Percentiles rank a stretch among this genome's conserved stretches.
Conservation (phyloP, 2,113 vertebrate species). For the Pimephales promelas region DNA sequence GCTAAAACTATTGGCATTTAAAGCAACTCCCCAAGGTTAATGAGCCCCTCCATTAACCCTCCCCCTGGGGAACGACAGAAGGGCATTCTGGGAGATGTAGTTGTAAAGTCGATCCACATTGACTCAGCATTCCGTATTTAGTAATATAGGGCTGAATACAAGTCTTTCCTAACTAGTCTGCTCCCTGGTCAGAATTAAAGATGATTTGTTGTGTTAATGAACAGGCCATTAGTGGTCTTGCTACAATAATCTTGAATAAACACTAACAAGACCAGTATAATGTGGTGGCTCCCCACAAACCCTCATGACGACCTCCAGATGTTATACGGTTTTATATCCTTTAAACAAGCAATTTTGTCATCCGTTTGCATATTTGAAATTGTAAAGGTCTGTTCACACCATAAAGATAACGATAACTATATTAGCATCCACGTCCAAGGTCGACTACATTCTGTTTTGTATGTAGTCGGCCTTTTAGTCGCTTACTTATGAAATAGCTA, state of each 20-base stretch:
- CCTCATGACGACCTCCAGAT: conserved; percentile 1
- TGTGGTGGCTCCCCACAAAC: neutral
- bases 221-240: neutral
- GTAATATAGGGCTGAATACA: neutral
- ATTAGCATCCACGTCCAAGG: no score
- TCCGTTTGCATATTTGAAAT: neutral
- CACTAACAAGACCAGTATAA: conserved; percentile 9
- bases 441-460: no score
- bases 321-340: neutral
- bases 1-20: conserved; percentile 85
- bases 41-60: conserved; percentile 70
- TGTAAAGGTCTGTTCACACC: neutral
- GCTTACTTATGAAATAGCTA: no score
- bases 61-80: conserved; percentile 18
- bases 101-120: conserved; percentile 35
- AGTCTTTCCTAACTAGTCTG: conserved; percentile 13
- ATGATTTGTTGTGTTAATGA: conserved; percentile 26
- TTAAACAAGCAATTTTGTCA: conserved; percentile 1
- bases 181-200: conserved; percentile 18
- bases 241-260: neutral
- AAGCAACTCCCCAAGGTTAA: conserved; percentile 87
- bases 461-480: no score
- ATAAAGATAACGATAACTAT: neutral
- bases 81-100: conserved; percentile 55
- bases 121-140: conserved; percentile 11